These are phyloP conservation scores for Drosophila picticornis DNA, from an alignment of 2,888 invertebrate species.

Conservation along the genomic window DNA sequence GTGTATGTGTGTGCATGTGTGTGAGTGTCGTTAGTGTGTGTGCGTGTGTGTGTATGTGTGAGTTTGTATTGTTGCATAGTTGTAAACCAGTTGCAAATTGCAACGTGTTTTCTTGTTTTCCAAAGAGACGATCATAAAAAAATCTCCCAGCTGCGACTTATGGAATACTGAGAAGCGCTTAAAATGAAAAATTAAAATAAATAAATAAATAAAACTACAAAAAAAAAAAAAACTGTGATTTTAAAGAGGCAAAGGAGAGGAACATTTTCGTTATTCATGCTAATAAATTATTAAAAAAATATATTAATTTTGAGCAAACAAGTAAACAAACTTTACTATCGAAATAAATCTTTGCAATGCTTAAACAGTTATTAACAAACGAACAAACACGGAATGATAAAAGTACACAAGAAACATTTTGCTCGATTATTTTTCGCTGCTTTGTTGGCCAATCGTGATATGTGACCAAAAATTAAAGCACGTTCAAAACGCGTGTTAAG, in stretches of 20 bases:
- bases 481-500: conserved; percentile 60
- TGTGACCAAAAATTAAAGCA: conserved; percentile 49
- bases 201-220: neutral
- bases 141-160: conserved; percentile 10
- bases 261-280: neutral
- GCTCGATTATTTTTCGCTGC: conserved; percentile 36
- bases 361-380: neutral
- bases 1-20: conserved; percentile 10
- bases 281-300: neutral
- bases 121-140: conserved; percentile 50
- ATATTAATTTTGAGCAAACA: conserved; percentile 1
- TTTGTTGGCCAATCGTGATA: conserved; percentile 59
- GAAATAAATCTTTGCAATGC: neutral
- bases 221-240: neutral
- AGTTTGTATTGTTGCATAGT: conserved; percentile 70
- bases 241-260: neutral
- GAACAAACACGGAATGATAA: neutral
- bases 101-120: conserved; percentile 70
- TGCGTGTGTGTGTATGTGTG: conserved; percentile 22
- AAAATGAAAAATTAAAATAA: neutral
- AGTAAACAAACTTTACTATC: neutral
- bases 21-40: conserved; percentile 5
- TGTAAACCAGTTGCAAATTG: conserved; percentile 80
- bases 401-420: conserved; percentile 7
- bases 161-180: conserved; percentile 2